Evolutionary conservation across 2,797 vertebrate species (phyloP).

Genomic region (Danio kyathit): DNA sequence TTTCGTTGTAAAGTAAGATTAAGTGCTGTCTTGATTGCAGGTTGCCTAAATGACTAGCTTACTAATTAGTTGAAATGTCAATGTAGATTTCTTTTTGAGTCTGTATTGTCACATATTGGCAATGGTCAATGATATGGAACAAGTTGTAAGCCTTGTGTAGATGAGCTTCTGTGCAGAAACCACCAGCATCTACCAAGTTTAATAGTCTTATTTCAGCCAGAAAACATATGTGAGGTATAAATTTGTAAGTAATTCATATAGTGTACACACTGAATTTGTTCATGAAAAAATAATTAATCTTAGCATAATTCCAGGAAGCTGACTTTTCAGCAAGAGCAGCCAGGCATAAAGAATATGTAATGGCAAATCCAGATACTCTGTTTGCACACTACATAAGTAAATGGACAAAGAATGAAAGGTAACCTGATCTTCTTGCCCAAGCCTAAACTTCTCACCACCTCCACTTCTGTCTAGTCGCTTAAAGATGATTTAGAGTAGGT

Average conservation of each 20-base stretch:
- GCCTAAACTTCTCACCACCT: slow-evolving; percentile 27
- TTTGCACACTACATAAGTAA: slow-evolving; percentile 26
- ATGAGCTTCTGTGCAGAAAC: background rate
- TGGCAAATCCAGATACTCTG: slow-evolving; percentile 24
- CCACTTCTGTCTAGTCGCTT: slow-evolving; percentile 19
- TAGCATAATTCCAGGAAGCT: slow-evolving; percentile 1
- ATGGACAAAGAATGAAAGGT: slow-evolving; percentile 19
- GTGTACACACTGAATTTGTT: background rate
- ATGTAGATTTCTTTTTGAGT: background rate
- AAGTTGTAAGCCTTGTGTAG: background rate
- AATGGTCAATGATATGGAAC: background rate
- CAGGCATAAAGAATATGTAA: slow-evolving; percentile 20
- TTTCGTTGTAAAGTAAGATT: slow-evolving; percentile 20
- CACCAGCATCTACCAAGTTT: slow-evolving; percentile 3
- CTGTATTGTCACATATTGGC: background rate
- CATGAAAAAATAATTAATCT: background rate
- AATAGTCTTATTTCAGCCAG: background rate
- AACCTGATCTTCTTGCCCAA: slow-evolving; percentile 31
- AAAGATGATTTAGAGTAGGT: slow-evolving; percentile 8
- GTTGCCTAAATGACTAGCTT: slow-evolving; percentile 1
- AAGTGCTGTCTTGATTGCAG: slow-evolving; percentile 25
- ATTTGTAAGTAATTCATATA: background rate
- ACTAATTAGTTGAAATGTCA: background rate
- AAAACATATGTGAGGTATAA: background rate
- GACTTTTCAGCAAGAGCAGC: slow-evolving; percentile 26